Percentiles rank a stretch among this genome's conserved stretches.
phyloP scores from a whole-genome alignment of 2,113 vertebrate species.

The Mastomys natalensis region DNA sequence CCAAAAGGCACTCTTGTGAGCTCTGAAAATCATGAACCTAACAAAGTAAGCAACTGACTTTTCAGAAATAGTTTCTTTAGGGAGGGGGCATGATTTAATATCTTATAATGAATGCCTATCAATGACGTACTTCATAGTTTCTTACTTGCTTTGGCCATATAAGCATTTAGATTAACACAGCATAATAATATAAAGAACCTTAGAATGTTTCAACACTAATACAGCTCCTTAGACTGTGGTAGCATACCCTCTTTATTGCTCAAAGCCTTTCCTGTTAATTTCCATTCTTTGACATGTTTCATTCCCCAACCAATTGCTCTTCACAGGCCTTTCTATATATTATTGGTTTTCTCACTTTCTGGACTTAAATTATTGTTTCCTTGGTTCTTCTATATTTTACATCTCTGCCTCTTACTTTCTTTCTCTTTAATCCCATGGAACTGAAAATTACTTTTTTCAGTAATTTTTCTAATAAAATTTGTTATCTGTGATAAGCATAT shows the following conservation, averaged over 20 bases:
- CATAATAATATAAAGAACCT: conserved; percentile 53
- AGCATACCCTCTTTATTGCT: not conserved
- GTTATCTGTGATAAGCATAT: not conserved
- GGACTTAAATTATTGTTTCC: not conserved
- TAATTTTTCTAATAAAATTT: not conserved
- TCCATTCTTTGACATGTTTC: not conserved
- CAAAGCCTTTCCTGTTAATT: conserved; percentile 33
- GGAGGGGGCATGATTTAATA: conserved; percentile 42
- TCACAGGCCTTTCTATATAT: not conserved
- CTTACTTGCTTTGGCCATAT: conserved; percentile 53
- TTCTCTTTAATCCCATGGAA: not conserved
- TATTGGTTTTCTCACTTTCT: conserved; percentile 26
- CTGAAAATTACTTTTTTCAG: not conserved
- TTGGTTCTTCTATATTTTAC: not conserved
- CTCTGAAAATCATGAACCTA: conserved; percentile 59
- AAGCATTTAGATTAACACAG: conserved; percentile 60
- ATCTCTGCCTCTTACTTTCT: not conserved
- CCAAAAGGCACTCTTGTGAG: conserved; percentile 60
- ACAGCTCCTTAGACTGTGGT: not conserved
- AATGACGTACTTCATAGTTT: conserved; percentile 42
- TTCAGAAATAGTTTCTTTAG: conserved; percentile 54
- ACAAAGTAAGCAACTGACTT: conserved; percentile 35
- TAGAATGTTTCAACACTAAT: conserved; percentile 12
- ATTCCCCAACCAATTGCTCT: not conserved
- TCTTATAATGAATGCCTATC: conserved; percentile 66